A percentile compares a stretch with the other conserved stretches of the same genome.
These are phyloP conservation scores for Delichon dasypus DNA, from an alignment of 2,797 vertebrate genomes.

Conservation along the genomic window DNA sequence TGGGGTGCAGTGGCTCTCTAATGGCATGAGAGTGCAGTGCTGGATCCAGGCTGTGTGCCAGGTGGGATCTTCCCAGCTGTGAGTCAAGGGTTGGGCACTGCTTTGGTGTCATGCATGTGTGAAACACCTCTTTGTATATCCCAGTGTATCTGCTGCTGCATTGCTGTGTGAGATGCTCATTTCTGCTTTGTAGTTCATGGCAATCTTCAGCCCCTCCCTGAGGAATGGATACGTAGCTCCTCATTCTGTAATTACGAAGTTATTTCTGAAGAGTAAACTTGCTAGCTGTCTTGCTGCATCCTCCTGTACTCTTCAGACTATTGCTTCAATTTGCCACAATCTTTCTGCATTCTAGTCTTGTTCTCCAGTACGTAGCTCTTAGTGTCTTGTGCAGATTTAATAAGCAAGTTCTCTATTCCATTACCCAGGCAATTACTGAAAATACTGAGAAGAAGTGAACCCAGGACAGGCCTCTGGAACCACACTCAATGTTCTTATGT, in stretches of 20 bases:
- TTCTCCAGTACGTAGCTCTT: background rate
- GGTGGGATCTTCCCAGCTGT: background rate
- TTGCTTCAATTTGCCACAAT: background rate
- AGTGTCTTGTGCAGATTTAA: slow-evolving; percentile 47
- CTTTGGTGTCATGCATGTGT: background rate
- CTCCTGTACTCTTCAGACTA: background rate
- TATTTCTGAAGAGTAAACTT: slow-evolving; percentile 20
- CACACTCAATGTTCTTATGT: background rate
- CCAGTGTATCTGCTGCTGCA: background rate
- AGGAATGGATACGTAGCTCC: background rate
- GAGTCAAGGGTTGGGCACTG: background rate
- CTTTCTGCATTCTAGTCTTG: background rate
- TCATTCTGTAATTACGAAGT: background rate
- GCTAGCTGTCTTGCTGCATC: background rate
- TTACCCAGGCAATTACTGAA: slow-evolving; percentile 56
- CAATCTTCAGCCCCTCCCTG: background rate
- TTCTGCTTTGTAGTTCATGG: background rate
- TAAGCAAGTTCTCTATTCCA: slow-evolving; percentile 54
- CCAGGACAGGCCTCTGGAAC: slow-evolving; percentile 43
- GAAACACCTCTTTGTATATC: background rate
- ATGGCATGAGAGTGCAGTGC: background rate
- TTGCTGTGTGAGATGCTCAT: background rate
- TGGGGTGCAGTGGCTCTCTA: background rate
- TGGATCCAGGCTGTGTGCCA: background rate
- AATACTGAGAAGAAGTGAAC: slow-evolving; percentile 30